Evolutionary conservation across 1,140 invertebrate species (phyloP).

Genomic region (Microplitis demolitor): DNA sequence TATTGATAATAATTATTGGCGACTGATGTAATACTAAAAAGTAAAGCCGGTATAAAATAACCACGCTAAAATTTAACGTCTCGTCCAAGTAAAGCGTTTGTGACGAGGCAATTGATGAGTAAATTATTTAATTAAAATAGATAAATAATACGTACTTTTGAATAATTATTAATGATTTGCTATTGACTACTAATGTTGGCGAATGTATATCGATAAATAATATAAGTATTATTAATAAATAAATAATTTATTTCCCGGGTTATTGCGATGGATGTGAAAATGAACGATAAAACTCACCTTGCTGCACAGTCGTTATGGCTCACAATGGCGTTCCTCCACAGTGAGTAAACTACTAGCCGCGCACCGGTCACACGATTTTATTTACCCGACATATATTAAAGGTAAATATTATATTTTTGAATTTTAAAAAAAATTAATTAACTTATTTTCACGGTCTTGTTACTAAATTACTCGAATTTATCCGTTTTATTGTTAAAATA

Average conservation of each 20-base stretch:
- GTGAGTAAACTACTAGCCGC: constrained; percentile 49
- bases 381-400: background rate
- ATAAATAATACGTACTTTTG: constrained; percentile 1
- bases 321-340: constrained; percentile 76
- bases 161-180: constrained; percentile 48
- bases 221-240: constrained; percentile 48
- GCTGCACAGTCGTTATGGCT: constrained; percentile 73
- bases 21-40: background rate
- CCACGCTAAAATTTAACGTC: constrained; percentile 3
- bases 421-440: constrained; percentile 26
- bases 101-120: background rate
- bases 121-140: background rate
- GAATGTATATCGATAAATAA: constrained; percentile 36
- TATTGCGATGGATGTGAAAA: constrained; percentile 70
- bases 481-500: too few relatives aligned
- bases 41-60: background rate
- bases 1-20: too few relatives aligned
- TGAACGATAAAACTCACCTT: constrained; percentile 68
- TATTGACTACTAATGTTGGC: constrained; percentile 1
- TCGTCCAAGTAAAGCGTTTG: background rate
- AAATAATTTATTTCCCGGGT: constrained; percentile 63
- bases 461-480: constrained; percentile 26
- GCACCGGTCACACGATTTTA: constrained; percentile 35
- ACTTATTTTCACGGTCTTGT: constrained; percentile 13
- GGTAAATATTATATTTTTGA: too few relatives aligned